These are phyloP conservation scores for Drosophila pseudoobscura DNA, from an alignment of 1,140 invertebrate genomes.

Conservation along the genomic window DNA sequence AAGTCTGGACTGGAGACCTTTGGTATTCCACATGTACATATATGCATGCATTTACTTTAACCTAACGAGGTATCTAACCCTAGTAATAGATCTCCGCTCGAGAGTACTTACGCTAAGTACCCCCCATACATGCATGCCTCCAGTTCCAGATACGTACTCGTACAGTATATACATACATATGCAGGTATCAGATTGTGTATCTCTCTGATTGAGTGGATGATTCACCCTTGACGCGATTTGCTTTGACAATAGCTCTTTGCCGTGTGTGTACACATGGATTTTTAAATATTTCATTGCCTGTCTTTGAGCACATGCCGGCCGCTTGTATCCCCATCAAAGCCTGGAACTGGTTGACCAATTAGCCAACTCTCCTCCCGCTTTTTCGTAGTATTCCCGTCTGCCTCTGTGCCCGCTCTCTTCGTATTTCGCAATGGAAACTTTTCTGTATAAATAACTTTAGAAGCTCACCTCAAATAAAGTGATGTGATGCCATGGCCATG, in stretches of 20 bases:
- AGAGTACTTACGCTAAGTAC: neutral
- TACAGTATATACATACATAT: neutral
- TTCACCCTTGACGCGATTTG: slow-evolving; percentile 31
- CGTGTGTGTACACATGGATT: neutral
- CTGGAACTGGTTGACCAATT: slow-evolving; percentile 15
- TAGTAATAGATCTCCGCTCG: slow-evolving; percentile 6
- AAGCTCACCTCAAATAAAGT: neutral
- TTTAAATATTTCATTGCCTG: no score
- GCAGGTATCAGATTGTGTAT: slow-evolving; percentile 1
- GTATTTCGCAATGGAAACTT: slow-evolving; percentile 1
- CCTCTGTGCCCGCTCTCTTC: no score
- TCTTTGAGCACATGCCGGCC: neutral
- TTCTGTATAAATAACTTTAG: slow-evolving; percentile 10
- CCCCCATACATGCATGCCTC: neutral
- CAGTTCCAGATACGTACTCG: neutral
- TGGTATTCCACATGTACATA: slow-evolving; percentile 4
- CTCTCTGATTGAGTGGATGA: slow-evolving; percentile 10
- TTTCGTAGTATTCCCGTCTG: neutral
- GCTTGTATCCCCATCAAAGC: neutral
- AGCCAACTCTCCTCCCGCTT: neutral
- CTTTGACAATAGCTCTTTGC: slow-evolving; percentile 4
- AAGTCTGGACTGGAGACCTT: slow-evolving; percentile 34
- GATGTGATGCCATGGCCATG: slow-evolving; percentile 3
- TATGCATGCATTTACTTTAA: slow-evolving; percentile 12
- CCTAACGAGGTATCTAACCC: slow-evolving; percentile 4